Evolutionary conservation across 1,140 invertebrate species (phyloP), one percentile per base, ranked within the genome.

Genomic region (Halyomorpha halys): DNA sequence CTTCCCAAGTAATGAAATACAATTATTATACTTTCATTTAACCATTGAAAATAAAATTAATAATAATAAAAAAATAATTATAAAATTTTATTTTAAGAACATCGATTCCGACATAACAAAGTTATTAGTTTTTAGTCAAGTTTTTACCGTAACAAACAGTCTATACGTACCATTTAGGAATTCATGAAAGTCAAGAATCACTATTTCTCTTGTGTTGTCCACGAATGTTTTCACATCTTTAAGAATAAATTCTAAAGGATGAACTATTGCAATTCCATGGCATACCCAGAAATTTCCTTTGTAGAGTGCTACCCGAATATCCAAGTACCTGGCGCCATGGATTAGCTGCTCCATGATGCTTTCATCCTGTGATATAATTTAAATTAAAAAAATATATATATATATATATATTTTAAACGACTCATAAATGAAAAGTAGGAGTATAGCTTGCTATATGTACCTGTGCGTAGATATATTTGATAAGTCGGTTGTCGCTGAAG

Each of bases 151-250:
- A 30, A 30, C 27, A 30, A 8, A 30, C 3, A n/a, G 27, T 4
- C 3, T 8, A 30, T 30, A 62, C 44, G 16, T 63, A 80, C 81
- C 81, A 34, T 78, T 72, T 13, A 81, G 80, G 72, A 84, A 84
- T 68, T 80, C 77, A 65, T 83, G 83, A 27, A 85, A 72, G 61
- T 84, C 83, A 65, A 84, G 75, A 19, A 85, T 80, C 3, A 84
- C 74, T 65, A 85, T 81, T 72, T 85, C 83, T 66, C 82, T 76
- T n/a, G 81, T 82, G 65, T 78, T 77, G 34, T 75, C 68, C 15
- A 83, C 73, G 69, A 84, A 84, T n/a, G 65, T 70, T 70, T 76
- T 78, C 1, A 84, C 73, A 63, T 81, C 77, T 19, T 78, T 70
- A 0, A 83, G 69, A 0, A 82, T 71, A 11, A 73, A 73, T 62